phyloP scores from a whole-genome alignment of 2,113 vertebrate species.

The Murina feae region DNA sequence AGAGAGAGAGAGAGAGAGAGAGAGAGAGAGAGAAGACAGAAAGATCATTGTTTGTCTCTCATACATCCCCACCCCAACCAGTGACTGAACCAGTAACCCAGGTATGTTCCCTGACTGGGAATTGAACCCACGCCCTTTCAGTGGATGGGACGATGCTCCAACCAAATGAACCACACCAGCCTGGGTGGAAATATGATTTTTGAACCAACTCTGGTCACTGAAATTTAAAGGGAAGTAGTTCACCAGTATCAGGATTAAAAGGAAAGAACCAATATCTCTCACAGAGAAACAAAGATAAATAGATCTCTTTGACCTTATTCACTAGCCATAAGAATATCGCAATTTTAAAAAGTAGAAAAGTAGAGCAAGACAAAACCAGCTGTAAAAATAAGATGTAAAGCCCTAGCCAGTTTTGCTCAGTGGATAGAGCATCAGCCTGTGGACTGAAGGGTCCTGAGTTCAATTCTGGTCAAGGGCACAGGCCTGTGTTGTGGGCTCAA shows the following conservation, averaged over 20 bases:
- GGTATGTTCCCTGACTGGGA: neutral
- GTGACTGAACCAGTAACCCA: neutral
- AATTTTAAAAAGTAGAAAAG: neutral
- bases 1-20: neutral
- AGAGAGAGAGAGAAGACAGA: neutral
- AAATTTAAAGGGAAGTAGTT: neutral
- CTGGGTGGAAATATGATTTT: neutral
- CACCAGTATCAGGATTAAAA: neutral
- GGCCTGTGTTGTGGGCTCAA: no score
- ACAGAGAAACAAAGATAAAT: neutral
- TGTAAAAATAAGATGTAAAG: neutral
- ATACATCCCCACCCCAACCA: neutral
- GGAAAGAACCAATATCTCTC: neutral
- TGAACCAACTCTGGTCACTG: neutral
- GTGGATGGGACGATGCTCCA: neutral
- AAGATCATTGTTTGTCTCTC: neutral
- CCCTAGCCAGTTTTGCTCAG: no score
- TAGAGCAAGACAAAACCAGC: neutral
- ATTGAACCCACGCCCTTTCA: neutral
- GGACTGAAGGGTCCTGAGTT: no score
- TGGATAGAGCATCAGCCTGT: no score
- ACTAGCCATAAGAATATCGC: neutral
- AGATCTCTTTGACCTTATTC: neutral
- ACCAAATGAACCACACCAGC: neutral
- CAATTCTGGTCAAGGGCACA: no score